Conservation (phyloP, 2,113 vertebrate species). For the Mormyrus lacerda region DNA sequence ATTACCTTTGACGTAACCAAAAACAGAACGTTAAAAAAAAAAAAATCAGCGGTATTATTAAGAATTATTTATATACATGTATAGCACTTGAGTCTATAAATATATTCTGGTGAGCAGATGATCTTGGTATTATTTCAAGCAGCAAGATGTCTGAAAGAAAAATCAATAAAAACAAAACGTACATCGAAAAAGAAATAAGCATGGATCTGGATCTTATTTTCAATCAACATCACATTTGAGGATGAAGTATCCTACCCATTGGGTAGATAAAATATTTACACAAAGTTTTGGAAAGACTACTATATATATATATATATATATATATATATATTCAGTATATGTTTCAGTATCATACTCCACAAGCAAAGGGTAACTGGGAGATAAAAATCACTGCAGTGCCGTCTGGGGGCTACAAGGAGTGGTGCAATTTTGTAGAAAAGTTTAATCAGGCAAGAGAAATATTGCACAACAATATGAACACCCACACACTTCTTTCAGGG, state of each 20-base stretch:
- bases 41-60: background rate
- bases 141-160: background rate
- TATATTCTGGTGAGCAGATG: background rate
- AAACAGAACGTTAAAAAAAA: background rate
- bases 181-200: background rate
- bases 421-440: background rate
- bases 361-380: background rate
- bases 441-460: background rate
- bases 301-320: background rate
- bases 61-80: background rate
- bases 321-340: background rate
- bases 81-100: background rate
- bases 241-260: background rate
- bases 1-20: background rate
- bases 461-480: background rate
- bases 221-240: background rate
- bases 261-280: background rate
- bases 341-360: background rate
- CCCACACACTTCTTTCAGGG: background rate
- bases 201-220: background rate
- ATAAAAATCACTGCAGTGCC: background rate
- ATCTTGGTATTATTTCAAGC: background rate
- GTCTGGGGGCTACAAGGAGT: background rate
- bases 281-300: background rate
- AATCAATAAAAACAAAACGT: background rate